These are phyloP conservation scores for Phenganax marumi DNA, from an alignment of 92 coral and sea anemone species.

Conservation along the genomic window DNA sequence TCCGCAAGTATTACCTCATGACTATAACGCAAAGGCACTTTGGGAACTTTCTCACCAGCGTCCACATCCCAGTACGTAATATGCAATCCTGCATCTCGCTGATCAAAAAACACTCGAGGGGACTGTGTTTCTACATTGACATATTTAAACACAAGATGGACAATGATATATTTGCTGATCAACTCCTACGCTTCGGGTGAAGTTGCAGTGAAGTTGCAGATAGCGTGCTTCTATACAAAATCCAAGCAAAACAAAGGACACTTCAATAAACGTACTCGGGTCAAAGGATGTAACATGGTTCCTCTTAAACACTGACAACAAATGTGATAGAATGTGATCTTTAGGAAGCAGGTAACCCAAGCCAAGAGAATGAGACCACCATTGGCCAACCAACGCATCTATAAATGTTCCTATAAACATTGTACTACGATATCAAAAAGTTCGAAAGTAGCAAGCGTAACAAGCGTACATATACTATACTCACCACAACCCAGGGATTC, in stretches of 20 bases:
- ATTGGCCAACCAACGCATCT: slow-evolving; percentile 91
- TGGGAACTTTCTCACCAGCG: slow-evolving; percentile 49
- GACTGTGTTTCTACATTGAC: slow-evolving; percentile 59
- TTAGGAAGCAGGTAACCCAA: slow-evolving; percentile 70
- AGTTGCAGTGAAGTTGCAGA: too few species aligned
- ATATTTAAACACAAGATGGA: background rate
- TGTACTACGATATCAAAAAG: background rate
- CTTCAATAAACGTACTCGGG: slow-evolving; percentile 60
- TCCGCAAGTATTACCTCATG: slow-evolving; percentile 60
- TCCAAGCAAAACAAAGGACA: too few species aligned
- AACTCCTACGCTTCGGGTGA: too few species aligned
- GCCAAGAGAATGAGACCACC: slow-evolving; percentile 92
- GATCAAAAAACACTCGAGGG: slow-evolving; percentile 77
- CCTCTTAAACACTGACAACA: slow-evolving; percentile 51
- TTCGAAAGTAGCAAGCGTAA: background rate
- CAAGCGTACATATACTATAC: background rate
- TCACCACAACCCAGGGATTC: slow-evolving; percentile 23
- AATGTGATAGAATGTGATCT: slow-evolving; percentile 65
- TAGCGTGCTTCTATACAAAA: too few species aligned
- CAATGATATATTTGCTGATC: too few species aligned
- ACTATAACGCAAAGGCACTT: slow-evolving; percentile 61
- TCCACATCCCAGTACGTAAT: slow-evolving; percentile 65
- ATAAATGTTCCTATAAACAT: slow-evolving; percentile 66
- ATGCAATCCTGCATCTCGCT: slow-evolving; percentile 77
- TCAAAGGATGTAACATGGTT: slow-evolving; percentile 74